Percentiles rank a stretch among this genome's conserved stretches.
Evolutionary conservation across 2,113 vertebrate genomes (phyloP).

Genomic region (Vimba vimba): DNA sequence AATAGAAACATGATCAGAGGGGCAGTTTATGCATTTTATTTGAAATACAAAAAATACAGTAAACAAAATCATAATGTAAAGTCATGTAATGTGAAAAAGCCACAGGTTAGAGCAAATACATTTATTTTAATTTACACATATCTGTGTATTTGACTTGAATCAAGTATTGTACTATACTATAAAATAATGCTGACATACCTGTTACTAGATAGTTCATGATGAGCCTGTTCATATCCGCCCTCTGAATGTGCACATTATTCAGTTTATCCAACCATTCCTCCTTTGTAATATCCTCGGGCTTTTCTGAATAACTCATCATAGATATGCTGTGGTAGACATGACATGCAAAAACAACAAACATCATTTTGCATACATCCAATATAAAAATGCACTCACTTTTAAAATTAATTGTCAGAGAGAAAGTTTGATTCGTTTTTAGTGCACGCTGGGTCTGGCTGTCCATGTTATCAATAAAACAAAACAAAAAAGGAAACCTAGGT

Average conservation of each 20-base stretch:
- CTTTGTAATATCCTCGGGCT: conserved; percentile 96
- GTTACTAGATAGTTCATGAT: conserved; percentile 99
- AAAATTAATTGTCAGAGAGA: background rate
- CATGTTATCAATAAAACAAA: background rate
- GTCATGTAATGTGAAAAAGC: no score
- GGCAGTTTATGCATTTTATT: background rate
- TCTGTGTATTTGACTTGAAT: background rate
- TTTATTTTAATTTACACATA: background rate
- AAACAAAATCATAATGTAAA: background rate
- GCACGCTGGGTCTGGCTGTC: background rate
- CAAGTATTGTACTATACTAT: background rate
- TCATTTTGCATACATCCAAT: background rate
- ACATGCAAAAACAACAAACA: conserved; percentile 1
- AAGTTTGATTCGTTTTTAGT: background rate
- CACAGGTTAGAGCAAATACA: background rate
- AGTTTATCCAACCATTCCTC: conserved; percentile 99
- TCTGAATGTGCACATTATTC: conserved; percentile 96
- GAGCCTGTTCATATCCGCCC: conserved; percentile 98
- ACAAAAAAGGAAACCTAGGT: no score
- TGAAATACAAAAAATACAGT: no score
- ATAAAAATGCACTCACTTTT: background rate
- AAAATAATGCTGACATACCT: conserved; percentile 70
- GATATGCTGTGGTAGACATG: conserved; percentile 66
- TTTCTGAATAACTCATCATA: conserved; percentile 98
- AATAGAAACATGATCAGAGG: conserved; percentile 47